phyloP scores from a whole-genome alignment of 2,888 invertebrate species.

The Polydesmus complanatus region DNA sequence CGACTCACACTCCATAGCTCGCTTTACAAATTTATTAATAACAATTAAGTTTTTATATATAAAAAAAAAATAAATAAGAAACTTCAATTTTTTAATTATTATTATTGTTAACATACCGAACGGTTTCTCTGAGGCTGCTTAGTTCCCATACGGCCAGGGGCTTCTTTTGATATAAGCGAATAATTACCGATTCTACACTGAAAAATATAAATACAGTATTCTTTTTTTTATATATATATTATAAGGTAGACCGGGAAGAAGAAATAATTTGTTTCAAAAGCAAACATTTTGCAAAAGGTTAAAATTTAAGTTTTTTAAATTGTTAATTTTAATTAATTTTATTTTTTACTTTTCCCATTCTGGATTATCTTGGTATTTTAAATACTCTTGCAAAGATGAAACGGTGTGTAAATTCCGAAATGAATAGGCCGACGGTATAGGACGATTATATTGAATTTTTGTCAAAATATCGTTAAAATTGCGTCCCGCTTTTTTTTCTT shows the following conservation, averaged over 20 bases:
- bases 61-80: not conserved
- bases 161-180: not conserved
- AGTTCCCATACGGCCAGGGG: not conserved
- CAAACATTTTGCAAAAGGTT: no score
- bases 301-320: no score
- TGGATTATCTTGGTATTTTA: not conserved
- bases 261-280: no score
- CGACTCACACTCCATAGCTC: not conserved
- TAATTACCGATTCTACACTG: not conserved
- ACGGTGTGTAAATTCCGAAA: not conserved
- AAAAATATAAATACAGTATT: no score
- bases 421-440: not conserved
- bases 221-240: no score
- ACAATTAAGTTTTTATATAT: not conserved
- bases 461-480: no score
- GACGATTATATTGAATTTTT: no score
- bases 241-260: no score
- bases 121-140: not conserved
- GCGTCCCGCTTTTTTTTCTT: not conserved
- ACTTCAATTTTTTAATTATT: no score
- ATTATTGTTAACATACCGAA: not conserved
- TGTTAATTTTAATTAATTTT: no score
- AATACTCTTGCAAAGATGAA: not conserved
- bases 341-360: not conserved
- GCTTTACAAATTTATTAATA: not conserved